These are phyloP conservation scores for Euthynnus affinis DNA, from an alignment of 2,797 vertebrate species.

Conservation along the genomic window DNA sequence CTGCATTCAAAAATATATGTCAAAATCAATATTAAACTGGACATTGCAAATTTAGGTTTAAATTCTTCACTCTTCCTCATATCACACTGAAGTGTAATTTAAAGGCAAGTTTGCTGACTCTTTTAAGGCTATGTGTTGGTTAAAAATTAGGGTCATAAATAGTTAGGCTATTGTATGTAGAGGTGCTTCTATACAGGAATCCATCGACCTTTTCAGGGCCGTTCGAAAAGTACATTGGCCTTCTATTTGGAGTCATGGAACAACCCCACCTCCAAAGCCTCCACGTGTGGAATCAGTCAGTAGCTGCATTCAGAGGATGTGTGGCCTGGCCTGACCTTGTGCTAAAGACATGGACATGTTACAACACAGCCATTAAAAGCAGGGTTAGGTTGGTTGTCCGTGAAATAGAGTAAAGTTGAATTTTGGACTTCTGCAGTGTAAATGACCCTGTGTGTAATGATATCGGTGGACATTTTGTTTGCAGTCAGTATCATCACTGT, in stretches of 20 bases:
- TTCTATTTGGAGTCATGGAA: conserved; percentile 80
- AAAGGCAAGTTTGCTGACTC: not conserved
- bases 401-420: conserved; percentile 24
- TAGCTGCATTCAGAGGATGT: conserved; percentile 67
- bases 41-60: not conserved
- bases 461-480: conserved; percentile 26
- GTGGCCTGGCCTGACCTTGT: conserved; percentile 60
- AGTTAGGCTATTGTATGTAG: conserved; percentile 11
- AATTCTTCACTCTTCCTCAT: not conserved
- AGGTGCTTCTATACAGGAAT: conserved; percentile 42
- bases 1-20: not conserved
- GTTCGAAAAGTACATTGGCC: conserved; percentile 58
- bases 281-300: conserved; percentile 59
- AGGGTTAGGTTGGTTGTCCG: not conserved
- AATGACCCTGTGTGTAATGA: conserved; percentile 16
- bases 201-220: conserved; percentile 70
- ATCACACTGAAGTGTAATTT: not conserved
- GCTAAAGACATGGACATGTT: conserved; percentile 24
- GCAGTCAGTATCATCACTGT: conserved; percentile 9
- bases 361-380: conserved; percentile 30
- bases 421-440: conserved; percentile 14
- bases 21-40: not conserved
- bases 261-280: conserved; percentile 57
- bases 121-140: conserved; percentile 9
- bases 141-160: conserved; percentile 10